Evolutionary conservation across 35 echinoderm and acorn worm genomes (phyloP), one percentile per base, ranked within the genome.

Genomic region (Apostichopus parvimensis): DNA sequence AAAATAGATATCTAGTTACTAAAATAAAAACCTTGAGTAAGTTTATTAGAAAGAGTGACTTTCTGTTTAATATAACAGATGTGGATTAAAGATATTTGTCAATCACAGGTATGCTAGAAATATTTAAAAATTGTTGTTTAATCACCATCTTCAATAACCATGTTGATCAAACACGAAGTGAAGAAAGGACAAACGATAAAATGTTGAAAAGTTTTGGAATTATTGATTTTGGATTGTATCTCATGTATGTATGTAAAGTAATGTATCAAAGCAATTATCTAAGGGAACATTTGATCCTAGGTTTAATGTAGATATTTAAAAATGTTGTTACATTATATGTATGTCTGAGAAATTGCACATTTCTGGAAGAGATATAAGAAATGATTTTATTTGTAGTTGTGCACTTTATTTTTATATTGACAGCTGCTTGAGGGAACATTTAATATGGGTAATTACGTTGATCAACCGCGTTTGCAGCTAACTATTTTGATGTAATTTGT

Each of bases 341-440:
- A 68, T 68, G 64, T 68, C 64, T 14, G 64, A 68, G 64, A 68
- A 68, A 68, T 68, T 11, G 64, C 64, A 68, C 18, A 18, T 68
- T 68, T 68, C 64, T 68, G 64, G 64, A 18, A 68, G 64, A 68
- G 64, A 68, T 68, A 68, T 68, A 68, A 68, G 64, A 68, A 68
- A 68, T 68, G 64, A 68, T 68, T 68, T 68, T 68, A 68, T 68
- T 68, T 18, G 64, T 68, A 18, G 64, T 11, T 68, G 64, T 68
- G 64, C 64, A 68, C 64, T 68, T 68, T 68, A 68, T 68, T 68
- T 68, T 68, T 68, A 18, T 68, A 68, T 68, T 18, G 18, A 68
- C 64, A 18, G 64, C 11, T 68, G 11, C 11, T 68, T 18, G 18
- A 11, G 64, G 64, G 64, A 68, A 18, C 11, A 18, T 68, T 14